These are phyloP conservation scores for Melospiza melodia DNA, from an alignment of 2,113 vertebrate species.

Conservation along the genomic window DNA sequence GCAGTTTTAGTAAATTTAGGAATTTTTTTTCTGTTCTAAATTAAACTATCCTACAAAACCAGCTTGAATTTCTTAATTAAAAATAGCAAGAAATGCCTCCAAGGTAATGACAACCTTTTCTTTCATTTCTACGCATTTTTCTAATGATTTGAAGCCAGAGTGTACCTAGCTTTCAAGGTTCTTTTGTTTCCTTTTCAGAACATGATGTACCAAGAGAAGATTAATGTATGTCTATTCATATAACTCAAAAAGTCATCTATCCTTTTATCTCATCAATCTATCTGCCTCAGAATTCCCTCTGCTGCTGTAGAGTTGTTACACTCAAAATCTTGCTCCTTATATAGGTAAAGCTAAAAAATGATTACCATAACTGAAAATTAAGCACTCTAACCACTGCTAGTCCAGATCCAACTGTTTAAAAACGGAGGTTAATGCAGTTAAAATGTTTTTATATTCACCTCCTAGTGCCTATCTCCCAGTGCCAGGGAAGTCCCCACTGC, in stretches of 20 bases:
- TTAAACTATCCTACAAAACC: neutral
- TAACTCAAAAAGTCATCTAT: neutral
- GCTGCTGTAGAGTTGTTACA: neutral
- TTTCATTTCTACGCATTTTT: neutral
- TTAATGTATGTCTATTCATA: neutral
- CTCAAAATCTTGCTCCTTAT: neutral
- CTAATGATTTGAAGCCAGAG: neutral
- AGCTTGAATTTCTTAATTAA: neutral
- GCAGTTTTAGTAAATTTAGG: neutral
- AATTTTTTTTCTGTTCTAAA: neutral
- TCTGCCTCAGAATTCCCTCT: neutral
- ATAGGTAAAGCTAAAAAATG: neutral
- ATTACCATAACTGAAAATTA: neutral
- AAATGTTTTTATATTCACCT: neutral
- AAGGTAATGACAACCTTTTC: neutral
- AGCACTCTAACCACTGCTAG: neutral
- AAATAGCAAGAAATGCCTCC: neutral
- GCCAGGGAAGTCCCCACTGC: neutral
- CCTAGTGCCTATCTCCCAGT: no score
- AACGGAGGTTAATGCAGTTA: neutral
- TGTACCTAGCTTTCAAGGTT: neutral
- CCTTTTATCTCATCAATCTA: neutral
- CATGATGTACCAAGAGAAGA: neutral
- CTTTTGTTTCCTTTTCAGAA: neutral
- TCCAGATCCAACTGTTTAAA: neutral